Percentiles rank a stretch among this genome's conserved stretches.
These are phyloP conservation scores for Turdus rufiventris DNA, from an alignment of 2,113 vertebrate genomes.

Conservation along the genomic window DNA sequence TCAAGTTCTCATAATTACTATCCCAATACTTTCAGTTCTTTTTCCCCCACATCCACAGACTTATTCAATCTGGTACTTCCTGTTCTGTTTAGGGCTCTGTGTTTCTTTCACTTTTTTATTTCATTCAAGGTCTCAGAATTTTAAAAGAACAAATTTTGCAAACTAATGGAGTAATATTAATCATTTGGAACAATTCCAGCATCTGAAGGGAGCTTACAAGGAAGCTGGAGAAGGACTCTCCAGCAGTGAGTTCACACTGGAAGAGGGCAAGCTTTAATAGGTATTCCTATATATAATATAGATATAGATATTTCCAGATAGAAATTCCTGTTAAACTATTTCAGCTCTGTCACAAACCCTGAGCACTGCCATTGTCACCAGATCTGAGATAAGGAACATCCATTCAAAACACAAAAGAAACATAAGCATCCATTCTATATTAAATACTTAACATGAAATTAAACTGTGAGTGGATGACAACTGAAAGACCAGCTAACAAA, in stretches of 20 bases:
- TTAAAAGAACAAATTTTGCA: background rate
- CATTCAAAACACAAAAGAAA: background rate
- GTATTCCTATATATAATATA: too few relatives aligned
- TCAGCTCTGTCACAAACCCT: background rate
- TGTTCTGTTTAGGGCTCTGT: background rate
- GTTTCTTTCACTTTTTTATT: background rate
- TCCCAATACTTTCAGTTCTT: conserved; percentile 20
- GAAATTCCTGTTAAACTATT: background rate
- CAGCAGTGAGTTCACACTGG: background rate
- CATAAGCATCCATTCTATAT: background rate
- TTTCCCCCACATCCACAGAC: background rate
- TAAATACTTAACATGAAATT: background rate
- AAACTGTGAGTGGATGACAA: background rate
- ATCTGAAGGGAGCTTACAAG: background rate
- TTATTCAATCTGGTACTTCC: conserved; percentile 12
- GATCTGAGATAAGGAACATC: background rate
- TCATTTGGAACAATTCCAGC: background rate
- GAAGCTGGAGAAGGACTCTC: background rate
- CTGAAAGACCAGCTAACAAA: background rate
- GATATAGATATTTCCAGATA: background rate
- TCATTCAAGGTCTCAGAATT: background rate
- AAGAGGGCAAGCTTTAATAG: background rate
- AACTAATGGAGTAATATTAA: background rate
- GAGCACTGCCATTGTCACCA: background rate
- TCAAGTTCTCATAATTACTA: conserved; percentile 42